Base-by-base conservation (phyloP, 2,888 invertebrate genomes). In the Lepidonotus clava region DNA sequence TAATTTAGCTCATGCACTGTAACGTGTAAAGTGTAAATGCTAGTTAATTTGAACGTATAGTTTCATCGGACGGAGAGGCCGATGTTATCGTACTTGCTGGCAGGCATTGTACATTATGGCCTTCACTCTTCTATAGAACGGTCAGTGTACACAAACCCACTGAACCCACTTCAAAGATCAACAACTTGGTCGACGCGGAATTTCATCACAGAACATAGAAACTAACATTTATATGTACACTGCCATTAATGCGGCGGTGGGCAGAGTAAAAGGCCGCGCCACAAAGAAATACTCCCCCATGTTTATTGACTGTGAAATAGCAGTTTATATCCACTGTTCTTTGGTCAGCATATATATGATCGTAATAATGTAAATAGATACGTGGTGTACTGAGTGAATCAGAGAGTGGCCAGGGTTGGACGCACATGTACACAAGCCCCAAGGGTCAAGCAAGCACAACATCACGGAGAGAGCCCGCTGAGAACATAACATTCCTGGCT, bases 361-460 rank as follows among this genome's bases (percentile, higher is more conserved):
- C 61, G 24, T 32, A 61, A 61, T 61, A 61, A 61, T 24, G 61
- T 24, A 61, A 61, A 61, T 61, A 61, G 24, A 46, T 61, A 61
- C 11, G 61, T 11, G 28, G 61, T 11, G 61, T 4, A 14, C 8
- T n/a, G 61, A 61, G 28, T 61, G 61, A 61, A 28, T 61, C 61
- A 61, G n/a, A 61, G 61, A 46, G 46, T 46, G 46, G 8, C 8
- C 46, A 18, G 8, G 46, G 46, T 46, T 8, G 8, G 46, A 46
- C 46, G 18, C 8, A 46, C 8, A 18, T 46, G 46, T 46, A 71
- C 71, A 71, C 71, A 71, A 21, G 21, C 71, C 71, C 0, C 38
- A 71, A 38, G 71, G 71, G 71, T 71, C 71, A 71, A 71, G 36
- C 38, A 71, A 71, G 71, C 71, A 38, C 46, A 11, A 18, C 18